Conservation (phyloP, 2,888 invertebrate genomes). For the Pristionchus arcanus region DNA sequence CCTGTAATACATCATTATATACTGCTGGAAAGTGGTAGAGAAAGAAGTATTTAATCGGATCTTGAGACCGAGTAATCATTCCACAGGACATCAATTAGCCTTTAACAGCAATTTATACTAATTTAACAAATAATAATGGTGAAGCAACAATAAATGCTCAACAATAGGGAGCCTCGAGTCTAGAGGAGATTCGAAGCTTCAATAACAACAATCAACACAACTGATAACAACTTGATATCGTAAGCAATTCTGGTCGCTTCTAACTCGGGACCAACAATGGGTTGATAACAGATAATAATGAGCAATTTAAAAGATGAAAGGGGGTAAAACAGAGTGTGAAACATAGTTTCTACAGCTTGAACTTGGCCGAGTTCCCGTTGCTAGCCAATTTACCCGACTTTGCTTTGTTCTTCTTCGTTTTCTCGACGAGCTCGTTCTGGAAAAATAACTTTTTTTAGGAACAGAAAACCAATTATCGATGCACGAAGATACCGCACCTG, state of each 20-base stretch:
- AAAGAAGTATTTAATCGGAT: slow-evolving; percentile 7
- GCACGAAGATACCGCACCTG: slow-evolving; percentile 10
- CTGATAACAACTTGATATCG: slow-evolving; percentile 34
- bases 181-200: neutral
- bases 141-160: neutral
- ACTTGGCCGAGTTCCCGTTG: slow-evolving; percentile 45
- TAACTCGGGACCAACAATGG: neutral
- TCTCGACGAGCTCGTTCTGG: slow-evolving; percentile 45
- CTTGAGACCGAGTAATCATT: neutral
- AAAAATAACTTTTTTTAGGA: neutral
- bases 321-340: neutral
- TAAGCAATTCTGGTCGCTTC: neutral
- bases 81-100: neutral
- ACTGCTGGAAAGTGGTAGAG: neutral
- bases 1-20: neutral
- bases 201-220: slow-evolving; percentile 22
- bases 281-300: neutral
- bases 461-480: neutral
- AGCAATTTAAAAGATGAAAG: neutral
- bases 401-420: slow-evolving; percentile 43
- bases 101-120: slow-evolving; percentile 20
- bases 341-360: slow-evolving; percentile 44
- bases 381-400: neutral
- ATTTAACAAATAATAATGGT: neutral
- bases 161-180: neutral